Evolutionary conservation across 2,797 vertebrate species (phyloP).

Genomic region (Cossypha polioptera): DNA sequence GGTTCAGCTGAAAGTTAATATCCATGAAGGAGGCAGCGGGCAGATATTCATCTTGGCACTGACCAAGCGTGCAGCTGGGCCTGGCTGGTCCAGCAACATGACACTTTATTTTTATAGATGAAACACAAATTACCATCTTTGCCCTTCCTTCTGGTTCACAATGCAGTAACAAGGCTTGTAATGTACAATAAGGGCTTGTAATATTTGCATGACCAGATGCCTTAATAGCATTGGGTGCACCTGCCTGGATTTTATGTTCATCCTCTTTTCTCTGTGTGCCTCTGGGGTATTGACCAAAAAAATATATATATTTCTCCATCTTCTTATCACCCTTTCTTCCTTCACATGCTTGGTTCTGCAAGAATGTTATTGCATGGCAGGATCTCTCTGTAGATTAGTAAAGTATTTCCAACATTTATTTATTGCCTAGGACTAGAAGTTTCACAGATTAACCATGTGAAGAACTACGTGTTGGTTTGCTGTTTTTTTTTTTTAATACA

Average conservation of each 20-base stretch:
- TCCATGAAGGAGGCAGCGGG: not conserved
- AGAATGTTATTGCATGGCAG: not conserved
- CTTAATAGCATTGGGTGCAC: not conserved
- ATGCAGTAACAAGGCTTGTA: not conserved
- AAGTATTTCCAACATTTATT: not conserved
- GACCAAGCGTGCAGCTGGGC: not conserved
- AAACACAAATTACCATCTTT: not conserved
- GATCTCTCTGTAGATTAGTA: not conserved
- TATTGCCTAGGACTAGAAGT: not conserved
- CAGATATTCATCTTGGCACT: not conserved
- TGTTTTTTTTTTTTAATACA: not conserved
- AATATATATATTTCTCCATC: not conserved
- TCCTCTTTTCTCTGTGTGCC: not conserved
- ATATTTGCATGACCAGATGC: not conserved
- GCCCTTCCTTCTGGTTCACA: not conserved
- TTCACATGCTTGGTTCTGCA: not conserved
- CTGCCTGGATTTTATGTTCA: not conserved
- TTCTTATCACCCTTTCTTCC: not conserved
- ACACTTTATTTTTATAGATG: not conserved
- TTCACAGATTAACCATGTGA: not conserved
- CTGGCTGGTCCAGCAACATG: not conserved
- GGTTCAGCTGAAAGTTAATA: not conserved
- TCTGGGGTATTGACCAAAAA: not conserved
- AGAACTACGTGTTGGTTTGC: not conserved
- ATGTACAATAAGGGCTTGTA: not conserved